Evolutionary conservation across 2,888 invertebrate species (phyloP).

Genomic region (Spisula subtruncata): DNA sequence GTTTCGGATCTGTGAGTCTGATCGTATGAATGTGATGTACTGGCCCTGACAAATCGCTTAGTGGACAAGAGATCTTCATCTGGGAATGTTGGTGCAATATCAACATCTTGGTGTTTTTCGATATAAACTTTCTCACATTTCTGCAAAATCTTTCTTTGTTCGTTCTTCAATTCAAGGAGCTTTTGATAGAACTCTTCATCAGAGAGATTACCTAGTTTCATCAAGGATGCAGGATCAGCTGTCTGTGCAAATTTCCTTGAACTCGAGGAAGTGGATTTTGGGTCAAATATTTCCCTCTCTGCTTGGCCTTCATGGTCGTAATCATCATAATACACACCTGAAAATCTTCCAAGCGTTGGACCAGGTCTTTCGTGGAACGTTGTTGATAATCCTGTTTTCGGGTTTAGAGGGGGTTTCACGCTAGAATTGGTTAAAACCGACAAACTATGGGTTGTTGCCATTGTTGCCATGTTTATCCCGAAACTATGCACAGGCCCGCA

Average conservation of each 20-base stretch:
- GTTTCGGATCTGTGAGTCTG: slow-evolving; percentile 53
- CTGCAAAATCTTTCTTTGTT: slow-evolving; percentile 85
- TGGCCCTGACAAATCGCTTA: not conserved
- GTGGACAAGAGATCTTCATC: slow-evolving; percentile 3
- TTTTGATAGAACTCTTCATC: slow-evolving; percentile 86
- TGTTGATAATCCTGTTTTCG: slow-evolving; percentile 80
- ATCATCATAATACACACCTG: slow-evolving; percentile 70
- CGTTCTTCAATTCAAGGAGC: slow-evolving; percentile 83
- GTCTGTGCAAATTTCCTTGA: slow-evolving; percentile 32
- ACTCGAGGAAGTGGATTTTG: slow-evolving; percentile 61
- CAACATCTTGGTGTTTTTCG: slow-evolving; percentile 76
- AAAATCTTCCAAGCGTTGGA: slow-evolving; percentile 64
- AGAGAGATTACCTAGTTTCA: slow-evolving; percentile 78
- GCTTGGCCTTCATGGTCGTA: slow-evolving; percentile 61
- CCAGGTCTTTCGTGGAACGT: slow-evolving; percentile 77
- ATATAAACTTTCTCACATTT: slow-evolving; percentile 85
- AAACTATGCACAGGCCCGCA: slow-evolving; percentile 74
- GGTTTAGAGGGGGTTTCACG: slow-evolving; percentile 84
- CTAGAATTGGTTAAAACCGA: slow-evolving; percentile 85
- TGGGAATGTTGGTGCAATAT: slow-evolving; percentile 63
- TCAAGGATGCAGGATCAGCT: slow-evolving; percentile 45
- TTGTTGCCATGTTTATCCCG: slow-evolving; percentile 84
- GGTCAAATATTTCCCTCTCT: slow-evolving; percentile 60
- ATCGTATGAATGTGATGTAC: slow-evolving; percentile 31
- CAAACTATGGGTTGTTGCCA: slow-evolving; percentile 86